These are phyloP conservation scores for Heliconius hortense DNA, from an alignment of 2,888 invertebrate species.

Conservation along the genomic window DNA sequence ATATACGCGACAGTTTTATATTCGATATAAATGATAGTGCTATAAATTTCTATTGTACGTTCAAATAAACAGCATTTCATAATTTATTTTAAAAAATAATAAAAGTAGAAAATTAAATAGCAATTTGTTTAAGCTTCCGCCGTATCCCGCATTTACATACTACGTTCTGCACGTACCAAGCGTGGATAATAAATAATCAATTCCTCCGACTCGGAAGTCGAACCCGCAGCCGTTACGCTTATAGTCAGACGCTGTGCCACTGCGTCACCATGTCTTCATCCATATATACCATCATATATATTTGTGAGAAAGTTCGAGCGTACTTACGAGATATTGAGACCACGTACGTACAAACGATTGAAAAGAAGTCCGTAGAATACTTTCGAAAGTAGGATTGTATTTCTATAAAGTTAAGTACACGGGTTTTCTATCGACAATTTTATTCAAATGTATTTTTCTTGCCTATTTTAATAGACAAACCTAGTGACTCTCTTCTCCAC, in stretches of 20 bases:
- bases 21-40: constrained; percentile 5
- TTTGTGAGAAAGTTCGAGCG: constrained; percentile 5
- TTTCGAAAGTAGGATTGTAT: constrained; percentile 5
- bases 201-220: not conserved
- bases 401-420: constrained; percentile 21
- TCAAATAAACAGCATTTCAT: not conserved
- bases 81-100: not conserved
- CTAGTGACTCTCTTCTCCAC: too few relatives aligned
- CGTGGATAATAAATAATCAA: too few relatives aligned
- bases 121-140: too few relatives aligned
- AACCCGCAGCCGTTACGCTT: not conserved
- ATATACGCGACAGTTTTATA: constrained; percentile 1
- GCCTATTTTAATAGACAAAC: not conserved
- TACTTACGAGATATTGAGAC: constrained; percentile 10
- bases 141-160: too few relatives aligned
- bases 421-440: not conserved
- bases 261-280: too few relatives aligned
- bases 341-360: constrained; percentile 14
- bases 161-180: too few relatives aligned
- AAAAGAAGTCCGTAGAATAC: constrained; percentile 15
- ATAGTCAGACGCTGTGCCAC: not conserved
- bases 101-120: too few relatives aligned
- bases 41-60: constrained; percentile 12
- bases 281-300: not conserved
- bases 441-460: not conserved